Conservation (phyloP, 2,888 invertebrate species). For the Cephus runcator region DNA sequence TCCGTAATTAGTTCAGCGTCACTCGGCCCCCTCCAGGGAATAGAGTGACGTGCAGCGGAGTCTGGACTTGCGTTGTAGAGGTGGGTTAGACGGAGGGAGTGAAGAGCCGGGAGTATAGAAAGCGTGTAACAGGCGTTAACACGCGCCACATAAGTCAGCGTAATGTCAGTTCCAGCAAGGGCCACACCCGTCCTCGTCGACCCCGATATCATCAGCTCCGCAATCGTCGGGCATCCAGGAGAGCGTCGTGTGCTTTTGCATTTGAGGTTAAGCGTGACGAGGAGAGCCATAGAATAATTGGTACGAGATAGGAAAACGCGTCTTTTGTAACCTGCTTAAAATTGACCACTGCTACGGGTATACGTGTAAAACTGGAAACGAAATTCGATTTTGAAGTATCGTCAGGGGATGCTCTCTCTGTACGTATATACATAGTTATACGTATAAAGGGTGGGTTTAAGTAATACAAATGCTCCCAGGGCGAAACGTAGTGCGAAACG, state of each 20-base stretch:
- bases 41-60: background rate
- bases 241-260: background rate
- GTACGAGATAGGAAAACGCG: background rate
- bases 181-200: background rate
- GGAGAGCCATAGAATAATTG: background rate
- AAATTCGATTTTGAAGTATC: background rate
- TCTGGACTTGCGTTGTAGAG: background rate
- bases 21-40: background rate
- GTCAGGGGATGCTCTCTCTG: background rate
- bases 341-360: background rate
- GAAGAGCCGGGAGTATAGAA: background rate
- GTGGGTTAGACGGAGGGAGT: background rate
- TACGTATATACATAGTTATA: background rate
- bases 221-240: background rate
- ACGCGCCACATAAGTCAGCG: background rate
- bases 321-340: background rate
- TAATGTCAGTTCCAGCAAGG: background rate
- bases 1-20: background rate
- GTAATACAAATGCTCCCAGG: conserved; percentile 63
- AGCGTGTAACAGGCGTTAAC: background rate
- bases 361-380: no score
- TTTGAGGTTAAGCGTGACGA: background rate
- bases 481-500: conserved; percentile 39
- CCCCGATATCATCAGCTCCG: background rate
- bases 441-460: conserved; percentile 39